phyloP scores from a whole-genome alignment of 1,140 invertebrate species.

The Nautilus pompilius region DNA sequence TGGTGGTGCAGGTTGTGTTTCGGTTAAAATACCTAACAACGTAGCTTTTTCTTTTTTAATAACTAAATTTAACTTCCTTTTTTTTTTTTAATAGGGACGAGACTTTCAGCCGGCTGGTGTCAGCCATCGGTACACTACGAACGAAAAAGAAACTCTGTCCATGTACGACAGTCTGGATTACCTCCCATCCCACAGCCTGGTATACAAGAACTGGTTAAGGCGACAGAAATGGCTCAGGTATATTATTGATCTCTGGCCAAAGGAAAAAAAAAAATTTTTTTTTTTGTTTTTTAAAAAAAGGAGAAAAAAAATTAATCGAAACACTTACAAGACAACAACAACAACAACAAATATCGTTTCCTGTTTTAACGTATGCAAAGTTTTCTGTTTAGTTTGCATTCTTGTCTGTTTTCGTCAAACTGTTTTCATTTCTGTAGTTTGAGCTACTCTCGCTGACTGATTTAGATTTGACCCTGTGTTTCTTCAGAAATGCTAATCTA shows the following conservation, averaged over 20 bases:
- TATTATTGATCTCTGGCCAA: too few species aligned
- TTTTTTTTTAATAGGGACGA: conserved; percentile 36
- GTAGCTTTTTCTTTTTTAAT: not conserved
- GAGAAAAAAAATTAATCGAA: conserved; percentile 5
- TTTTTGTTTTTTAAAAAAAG: not conserved
- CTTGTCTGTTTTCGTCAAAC: too few species aligned
- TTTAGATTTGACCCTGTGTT: too few species aligned
- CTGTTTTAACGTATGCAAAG: too few species aligned
- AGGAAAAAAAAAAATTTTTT: too few species aligned
- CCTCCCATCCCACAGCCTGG: conserved; percentile 53
- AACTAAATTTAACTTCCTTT: not conserved
- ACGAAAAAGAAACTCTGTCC: conserved; percentile 50
- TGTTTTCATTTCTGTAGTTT: too few species aligned
- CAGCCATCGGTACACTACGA: conserved; percentile 52
- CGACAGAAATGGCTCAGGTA: conserved; percentile 40
- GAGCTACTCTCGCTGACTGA: too few species aligned
- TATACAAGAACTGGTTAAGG: conserved; percentile 53
- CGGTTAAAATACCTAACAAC: not conserved
- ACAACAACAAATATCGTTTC: too few species aligned
- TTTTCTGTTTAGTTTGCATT: too few species aligned
- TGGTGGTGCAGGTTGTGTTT: not conserved
- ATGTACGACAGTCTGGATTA: conserved; percentile 56
- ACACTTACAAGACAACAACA: too few species aligned
- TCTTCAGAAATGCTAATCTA: too few species aligned
- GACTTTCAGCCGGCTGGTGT: conserved; percentile 49